A percentile compares a stretch with the other conserved stretches of the same genome.
These are phyloP conservation scores for Colletes collaris DNA, from an alignment of 2,888 invertebrate genomes.

Conservation along the genomic window DNA sequence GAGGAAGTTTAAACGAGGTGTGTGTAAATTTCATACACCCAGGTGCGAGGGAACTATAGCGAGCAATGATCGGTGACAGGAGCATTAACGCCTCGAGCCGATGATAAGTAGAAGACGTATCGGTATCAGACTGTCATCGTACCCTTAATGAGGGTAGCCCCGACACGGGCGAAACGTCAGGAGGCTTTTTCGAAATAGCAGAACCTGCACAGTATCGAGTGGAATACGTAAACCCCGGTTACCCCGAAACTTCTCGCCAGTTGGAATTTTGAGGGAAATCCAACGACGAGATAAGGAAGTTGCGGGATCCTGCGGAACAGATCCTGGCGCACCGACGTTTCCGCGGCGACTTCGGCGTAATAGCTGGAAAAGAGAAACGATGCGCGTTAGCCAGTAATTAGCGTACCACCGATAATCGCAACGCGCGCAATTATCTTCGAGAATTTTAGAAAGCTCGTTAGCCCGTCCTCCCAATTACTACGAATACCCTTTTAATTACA, in stretches of 20 bases:
- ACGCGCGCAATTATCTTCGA: slow-evolving; percentile 53
- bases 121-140: too few species aligned
- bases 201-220: too few species aligned
- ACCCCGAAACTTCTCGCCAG: background rate
- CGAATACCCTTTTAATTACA: slow-evolving; percentile 54
- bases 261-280: background rate
- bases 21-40: too few species aligned
- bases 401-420: slow-evolving; percentile 42
- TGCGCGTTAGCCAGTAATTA: slow-evolving; percentile 54
- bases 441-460: slow-evolving; percentile 63
- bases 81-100: too few species aligned
- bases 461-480: slow-evolving; percentile 47
- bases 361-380: slow-evolving; percentile 61
- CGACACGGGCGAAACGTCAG: too few species aligned
- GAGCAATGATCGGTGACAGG: too few species aligned
- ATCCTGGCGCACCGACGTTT: background rate
- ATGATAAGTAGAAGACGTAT: too few species aligned
- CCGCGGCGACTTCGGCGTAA: slow-evolving; percentile 39
- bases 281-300: slow-evolving; percentile 44
- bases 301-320: slow-evolving; percentile 22
- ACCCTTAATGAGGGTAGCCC: too few species aligned
- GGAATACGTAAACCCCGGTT: background rate
- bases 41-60: too few species aligned
- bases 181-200: too few species aligned
- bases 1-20: too few species aligned